Base-by-base conservation (phyloP, 2,113 vertebrate genomes). In the Bubo scandiacus region DNA sequence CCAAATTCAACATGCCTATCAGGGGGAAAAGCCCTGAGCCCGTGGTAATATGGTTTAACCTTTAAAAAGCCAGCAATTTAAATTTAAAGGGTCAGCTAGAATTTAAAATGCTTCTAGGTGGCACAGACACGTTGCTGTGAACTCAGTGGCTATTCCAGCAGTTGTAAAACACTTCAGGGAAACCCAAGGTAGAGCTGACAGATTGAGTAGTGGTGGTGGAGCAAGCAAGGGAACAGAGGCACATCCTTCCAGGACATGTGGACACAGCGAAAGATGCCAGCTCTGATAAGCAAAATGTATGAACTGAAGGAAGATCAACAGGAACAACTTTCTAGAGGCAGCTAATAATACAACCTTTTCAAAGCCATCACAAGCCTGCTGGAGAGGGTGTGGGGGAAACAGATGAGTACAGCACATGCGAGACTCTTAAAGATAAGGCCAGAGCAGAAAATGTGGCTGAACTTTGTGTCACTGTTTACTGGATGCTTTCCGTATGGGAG, bases 331-430 rank as follows among this genome's bases (percentile, higher is more conserved):
- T 30, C 5, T 58, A 34, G 71, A 63, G 57, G 40, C 29, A 62
- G 34, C n/a, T 73, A 42, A 34, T 70, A 68, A 22, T 15, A 23
- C n/a, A 85, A 65, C 12, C 4, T 67, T 93, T 92, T 47, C 40
- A 82, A 71, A 91, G 38, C n/a, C 18, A 6, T 62, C 47, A 5
- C 6, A 17, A 68, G 11, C 47, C 36, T 67, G 57, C 26, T 22
- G 19, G 43, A 29, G 52, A 80, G 66, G 36, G 43, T n/a, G 73
- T 80, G 88, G 70, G 77, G 70, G 86, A 94, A 95, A 47, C 32
- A 42, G 49, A 20, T 18, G 10, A 52, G 20, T 10, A 17, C 30
- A 61, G 70, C 32, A 59, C n/a, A 4, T 4, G 27, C 0, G 0
- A 86, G 59, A 61, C 9, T 26, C 23, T n/a, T 42, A 21, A 29